Evolutionary conservation across 2,113 vertebrate species (phyloP).

Genomic region (Sander vitreus): DNA sequence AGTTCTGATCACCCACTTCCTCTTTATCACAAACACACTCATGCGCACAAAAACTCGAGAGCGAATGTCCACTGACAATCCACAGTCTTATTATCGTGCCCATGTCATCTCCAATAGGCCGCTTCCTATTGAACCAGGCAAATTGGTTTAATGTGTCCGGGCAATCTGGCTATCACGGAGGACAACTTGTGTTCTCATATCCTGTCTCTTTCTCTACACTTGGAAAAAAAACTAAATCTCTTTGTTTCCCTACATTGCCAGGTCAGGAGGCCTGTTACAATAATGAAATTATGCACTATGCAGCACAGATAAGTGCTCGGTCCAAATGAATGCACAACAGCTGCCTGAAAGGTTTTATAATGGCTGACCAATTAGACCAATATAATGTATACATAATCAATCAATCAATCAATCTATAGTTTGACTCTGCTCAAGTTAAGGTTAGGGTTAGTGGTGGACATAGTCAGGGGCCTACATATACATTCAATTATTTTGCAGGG

Average conservation of each 20-base stretch:
- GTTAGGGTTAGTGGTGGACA: constrained; percentile 22
- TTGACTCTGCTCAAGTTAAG: constrained; percentile 13
- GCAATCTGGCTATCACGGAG: constrained; percentile 67
- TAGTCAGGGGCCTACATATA: constrained; percentile 55
- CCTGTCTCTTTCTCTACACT: constrained; percentile 51
- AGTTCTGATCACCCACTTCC: constrained; percentile 33
- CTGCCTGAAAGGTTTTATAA: constrained; percentile 17
- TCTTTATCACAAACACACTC: constrained; percentile 13
- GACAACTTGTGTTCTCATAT: constrained; percentile 78
- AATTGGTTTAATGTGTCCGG: constrained; percentile 78
- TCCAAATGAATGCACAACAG: constrained; percentile 33
- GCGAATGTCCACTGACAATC: constrained; percentile 50
- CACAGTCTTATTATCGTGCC: constrained; percentile 64
- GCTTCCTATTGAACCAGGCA: constrained; percentile 67
- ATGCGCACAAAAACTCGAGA: constrained; percentile 10
- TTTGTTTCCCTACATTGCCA: constrained; percentile 57
- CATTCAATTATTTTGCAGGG: constrained; percentile 76
- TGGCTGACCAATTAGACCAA: constrained; percentile 7
- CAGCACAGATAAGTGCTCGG: constrained; percentile 31
- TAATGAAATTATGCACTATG: constrained; percentile 67
- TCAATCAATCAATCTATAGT: neutral
- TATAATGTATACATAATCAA: neutral
- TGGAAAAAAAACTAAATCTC: constrained; percentile 33
- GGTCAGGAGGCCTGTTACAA: constrained; percentile 52
- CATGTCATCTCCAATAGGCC: constrained; percentile 68